Base-by-base conservation (phyloP, 2,888 invertebrate genomes). In the Acleris holmiana region DNA sequence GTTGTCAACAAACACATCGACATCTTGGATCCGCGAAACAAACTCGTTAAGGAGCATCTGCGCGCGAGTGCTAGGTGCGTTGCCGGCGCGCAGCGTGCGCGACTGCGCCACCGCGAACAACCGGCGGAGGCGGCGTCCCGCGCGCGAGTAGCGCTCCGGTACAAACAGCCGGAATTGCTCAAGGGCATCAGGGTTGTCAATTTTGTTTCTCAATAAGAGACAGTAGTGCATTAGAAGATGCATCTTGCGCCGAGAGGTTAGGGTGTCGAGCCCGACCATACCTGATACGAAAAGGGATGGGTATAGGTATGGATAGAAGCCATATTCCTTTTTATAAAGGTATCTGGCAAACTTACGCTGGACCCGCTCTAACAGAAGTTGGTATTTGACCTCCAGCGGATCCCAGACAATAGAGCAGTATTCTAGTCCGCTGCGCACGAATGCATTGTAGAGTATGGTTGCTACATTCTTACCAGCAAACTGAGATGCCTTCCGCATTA, bases 301-400 rank as follows among this genome's bases (percentile, higher is more conserved):
- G 51, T 56, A 66, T 13, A 66, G 21, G 19, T 47, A 66, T 1
- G 66, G 66, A 48, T 66, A 66, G 54, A 35, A 54, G 2, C 62
- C 49, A 25, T 62, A 59, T 5, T 48, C 18, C 13, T 21, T 56
- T 19, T 48, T 61, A 35, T 67, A 67, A 1, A 64, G n/a, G 21
- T 21, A 67, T 40, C 63, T 35, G 10, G 64, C 60, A 18, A 64
- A 67, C 35, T 60, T 64, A 7, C 53, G 25, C 49, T 63, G 57
- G 2, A 67, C 19, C 25, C 35, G 50, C 29, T 63, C 63, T 10
- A 60, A 44, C 10, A 60, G 10, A 4, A 35, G 5, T 3, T 6
- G 15, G 21, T 64, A 64, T 18, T 56, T 60, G 1, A 4, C 35
- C 29, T 67, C 67, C 17, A 40, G n/a, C 8, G 63, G 67, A 23